Evolutionary conservation across 2,888 invertebrate genomes (phyloP), one percentile per base, ranked within the genome.

Genomic region (Nudaria mundana): DNA sequence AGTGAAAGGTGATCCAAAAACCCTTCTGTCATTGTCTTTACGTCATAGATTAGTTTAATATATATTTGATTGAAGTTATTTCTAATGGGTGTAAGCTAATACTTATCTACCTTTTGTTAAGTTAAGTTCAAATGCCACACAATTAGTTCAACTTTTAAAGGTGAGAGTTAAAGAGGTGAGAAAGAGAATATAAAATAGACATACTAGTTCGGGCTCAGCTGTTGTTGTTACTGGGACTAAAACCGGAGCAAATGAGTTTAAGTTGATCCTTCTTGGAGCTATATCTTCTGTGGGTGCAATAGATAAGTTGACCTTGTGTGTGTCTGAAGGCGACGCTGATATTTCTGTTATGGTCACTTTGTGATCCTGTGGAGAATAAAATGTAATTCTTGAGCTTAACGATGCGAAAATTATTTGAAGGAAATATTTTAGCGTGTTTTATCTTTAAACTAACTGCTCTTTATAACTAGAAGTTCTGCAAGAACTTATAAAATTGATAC

Each of bases 291-390:
- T 55, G 2, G 72, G 66, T 14, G 63, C 64, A 7, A 66, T 55
- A 0, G 77, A 72, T 37, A 65, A 56, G 45, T 78, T 79, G 23
- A 80, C 61, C 42, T 69, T 76, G 24, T 61, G 74, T 0, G 80
- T 63, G 50, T 84, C 84, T 0, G 85, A 81, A 2, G 79, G 80
- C 0, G 77, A 68, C 37, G 79, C 84, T 1, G 80, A 71, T 47
- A 79, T 80, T 5, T 84, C 83, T 7, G 82, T 81, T 46, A 87
- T 87, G 50, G 81, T 78, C 48, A 87, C 81, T 57, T 81, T 78
- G 48, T 81, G 72, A 36, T 81, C 82, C 75, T 77, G 66, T 35
- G 43, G 37, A 50, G 47, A 60, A 44, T 41, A 29, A 39, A 32
- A 8, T 23, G 5, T 5, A 18, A 18, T 5, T 18, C 5, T 18